Conservation (phyloP, 2,888 invertebrate species). For the Tortrix viridana region DNA sequence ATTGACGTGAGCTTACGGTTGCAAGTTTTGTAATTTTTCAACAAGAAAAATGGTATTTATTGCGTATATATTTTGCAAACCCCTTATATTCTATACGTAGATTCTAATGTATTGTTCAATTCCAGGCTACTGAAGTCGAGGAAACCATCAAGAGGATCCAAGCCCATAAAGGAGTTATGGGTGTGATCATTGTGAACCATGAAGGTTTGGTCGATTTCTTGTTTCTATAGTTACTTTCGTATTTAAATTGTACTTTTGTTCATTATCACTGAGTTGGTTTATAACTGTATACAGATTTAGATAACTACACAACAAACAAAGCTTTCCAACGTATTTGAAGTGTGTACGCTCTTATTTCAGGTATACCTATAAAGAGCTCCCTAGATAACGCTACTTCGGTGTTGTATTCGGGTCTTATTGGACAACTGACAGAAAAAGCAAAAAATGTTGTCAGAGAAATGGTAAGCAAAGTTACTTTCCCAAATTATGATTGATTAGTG, state of each 20-base stretch:
- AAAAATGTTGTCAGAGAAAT: constrained; percentile 96
- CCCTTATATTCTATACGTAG: not conserved
- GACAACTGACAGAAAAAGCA: constrained; percentile 96
- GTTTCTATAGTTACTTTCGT: constrained; percentile 51
- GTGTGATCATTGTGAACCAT: constrained; percentile 97
- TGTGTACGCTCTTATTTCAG: constrained; percentile 62
- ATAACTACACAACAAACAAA: not conserved
- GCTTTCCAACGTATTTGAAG: no score
- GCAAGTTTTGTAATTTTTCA: constrained; percentile 9
- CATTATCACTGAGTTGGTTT: constrained; percentile 28
- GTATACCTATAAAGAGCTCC: constrained; percentile 95
- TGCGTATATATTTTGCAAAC: not conserved
- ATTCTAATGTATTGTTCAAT: constrained; percentile 41
- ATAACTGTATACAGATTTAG: constrained; percentile 8
- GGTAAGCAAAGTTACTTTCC: constrained; percentile 54
- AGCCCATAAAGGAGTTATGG: constrained; percentile 98
- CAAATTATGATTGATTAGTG: not conserved
- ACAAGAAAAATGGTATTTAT: constrained; percentile 42
- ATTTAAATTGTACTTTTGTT: constrained; percentile 13
- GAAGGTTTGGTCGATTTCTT: constrained; percentile 90
- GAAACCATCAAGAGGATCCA: constrained; percentile 99
- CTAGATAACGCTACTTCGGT: constrained; percentile 98
- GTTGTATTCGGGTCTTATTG: constrained; percentile 96
- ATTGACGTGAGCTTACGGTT: constrained; percentile 16
- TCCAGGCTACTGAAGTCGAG: constrained; percentile 94